Conservation (phyloP, 2,888 invertebrate species). For the Andrena dorsata region DNA sequence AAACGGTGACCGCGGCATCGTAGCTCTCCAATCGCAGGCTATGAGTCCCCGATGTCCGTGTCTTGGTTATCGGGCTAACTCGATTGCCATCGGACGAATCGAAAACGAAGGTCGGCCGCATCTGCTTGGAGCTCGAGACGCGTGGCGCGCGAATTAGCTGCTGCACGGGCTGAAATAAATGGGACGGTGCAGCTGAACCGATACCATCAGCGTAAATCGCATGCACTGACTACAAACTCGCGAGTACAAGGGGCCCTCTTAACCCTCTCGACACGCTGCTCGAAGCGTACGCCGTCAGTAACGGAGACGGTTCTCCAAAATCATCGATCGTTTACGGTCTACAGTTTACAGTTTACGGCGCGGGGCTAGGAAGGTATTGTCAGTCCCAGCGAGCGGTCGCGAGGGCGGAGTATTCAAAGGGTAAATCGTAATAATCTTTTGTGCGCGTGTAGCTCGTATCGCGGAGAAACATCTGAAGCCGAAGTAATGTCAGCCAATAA, state of each 20-base stretch:
- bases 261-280: background rate
- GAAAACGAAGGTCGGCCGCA: background rate
- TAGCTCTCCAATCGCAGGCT: constrained; percentile 16
- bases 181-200: too few relatives aligned
- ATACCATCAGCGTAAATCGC: too few relatives aligned
- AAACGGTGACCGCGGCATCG: constrained; percentile 44
- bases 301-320: background rate
- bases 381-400: background rate
- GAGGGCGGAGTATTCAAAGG: constrained; percentile 50
- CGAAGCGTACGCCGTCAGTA: background rate
- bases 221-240: too few relatives aligned
- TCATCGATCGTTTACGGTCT: background rate
- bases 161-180: too few relatives aligned
- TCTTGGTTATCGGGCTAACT: constrained; percentile 43
- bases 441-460: constrained; percentile 41
- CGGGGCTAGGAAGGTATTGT: background rate
- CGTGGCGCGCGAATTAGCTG: too few relatives aligned
- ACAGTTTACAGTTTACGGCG: too few relatives aligned
- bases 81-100: constrained; percentile 39
- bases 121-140: too few relatives aligned
- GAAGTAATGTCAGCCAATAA: constrained; percentile 81
- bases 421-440: constrained; percentile 70
- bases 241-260: too few relatives aligned
- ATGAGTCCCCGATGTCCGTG: constrained; percentile 25
- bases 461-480: constrained; percentile 68